Base-by-base conservation (phyloP, 2,797 vertebrate species). In the Girardinus metallicus region DNA sequence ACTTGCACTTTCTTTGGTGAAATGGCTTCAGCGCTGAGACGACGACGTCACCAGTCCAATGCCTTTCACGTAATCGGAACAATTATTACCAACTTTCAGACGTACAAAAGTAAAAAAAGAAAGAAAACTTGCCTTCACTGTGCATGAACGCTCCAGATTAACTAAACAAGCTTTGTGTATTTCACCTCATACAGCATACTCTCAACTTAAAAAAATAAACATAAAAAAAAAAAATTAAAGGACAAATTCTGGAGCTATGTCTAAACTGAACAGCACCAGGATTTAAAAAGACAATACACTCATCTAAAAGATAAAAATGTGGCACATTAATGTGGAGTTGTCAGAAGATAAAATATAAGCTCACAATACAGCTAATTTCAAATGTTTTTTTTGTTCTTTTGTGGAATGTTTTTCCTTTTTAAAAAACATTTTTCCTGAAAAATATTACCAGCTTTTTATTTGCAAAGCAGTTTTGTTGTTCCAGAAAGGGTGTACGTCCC, bases 311-410 rank as follows among this genome's bases (percentile, higher is more conserved):
- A 88, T 73, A 90, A 89, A 91, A 93, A 93, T 93, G 94, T 96
- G 95, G 95, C 95, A 96, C 93, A 91, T 91, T 89, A 85, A 93
- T 91, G 85, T 95, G 94, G 94, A 95, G 95, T 95, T 92, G 90
- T 90, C 81, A 89, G 43, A 93, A 95, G 85, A 89, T 86, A 78
- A 93, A 88, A 91, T 87, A 86, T 5, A 76, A 86, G 92, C 88
- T 90, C 92, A 92, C 85, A 89, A 86, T 87, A 95, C 91, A 92
- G 93, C 94, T 94, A 95, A 92, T 29, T 70, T 91, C 75, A 64
- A 79, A 91, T 95, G 93, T 91, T 85, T 82, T 29, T 75, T 90
- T 74, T 47, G 39, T 70, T 44, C 23, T 29, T 92, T 91, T 87
- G 71, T 88, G 93, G 94, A 95, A 95, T 95, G 92, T 91, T 91